Conservation (phyloP, 2,113 vertebrate genomes). For the Collichthys lucidus region DNA sequence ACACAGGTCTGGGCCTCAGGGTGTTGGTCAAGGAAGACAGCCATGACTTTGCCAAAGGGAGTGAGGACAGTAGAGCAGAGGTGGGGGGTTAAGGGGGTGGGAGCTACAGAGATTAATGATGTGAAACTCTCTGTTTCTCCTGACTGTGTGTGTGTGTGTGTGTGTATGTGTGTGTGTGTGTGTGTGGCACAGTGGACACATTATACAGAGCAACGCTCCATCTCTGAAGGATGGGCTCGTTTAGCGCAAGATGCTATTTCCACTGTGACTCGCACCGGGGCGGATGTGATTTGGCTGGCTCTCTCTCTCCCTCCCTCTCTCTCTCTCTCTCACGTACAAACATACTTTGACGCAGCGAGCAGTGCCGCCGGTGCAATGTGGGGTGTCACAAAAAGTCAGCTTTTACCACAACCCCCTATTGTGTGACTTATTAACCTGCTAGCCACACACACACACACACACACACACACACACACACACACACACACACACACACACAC, state of each 20-base stretch:
- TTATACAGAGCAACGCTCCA: conserved; percentile 68
- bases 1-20: conserved; percentile 22
- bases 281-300: conserved; percentile 52
- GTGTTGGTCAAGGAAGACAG: conserved; percentile 71
- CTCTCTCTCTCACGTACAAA: conserved; percentile 16
- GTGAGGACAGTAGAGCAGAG: conserved; percentile 52
- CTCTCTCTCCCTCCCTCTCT: conserved; percentile 14
- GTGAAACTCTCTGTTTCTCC: conserved; percentile 62
- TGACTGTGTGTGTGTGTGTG: conserved; percentile 20
- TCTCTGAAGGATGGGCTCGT: conserved; percentile 67
- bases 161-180: conserved; percentile 25
- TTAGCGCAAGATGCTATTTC: conserved; percentile 71
- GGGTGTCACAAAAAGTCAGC: conserved; percentile 63
- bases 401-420: conserved; percentile 55
- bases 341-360: conserved; percentile 37
- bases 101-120: conserved; percentile 77
- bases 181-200: conserved; percentile 51
- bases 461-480: not conserved
- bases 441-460: conserved; percentile 2
- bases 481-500: not conserved
- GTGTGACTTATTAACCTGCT: conserved; percentile 72
- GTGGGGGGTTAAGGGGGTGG: conserved; percentile 45
- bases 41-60: conserved; percentile 80
- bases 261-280: conserved; percentile 54
- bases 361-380: conserved; percentile 48